These are phyloP conservation scores for Latrodectus elegans DNA, from an alignment of 2,888 invertebrate genomes.

Conservation along the genomic window DNA sequence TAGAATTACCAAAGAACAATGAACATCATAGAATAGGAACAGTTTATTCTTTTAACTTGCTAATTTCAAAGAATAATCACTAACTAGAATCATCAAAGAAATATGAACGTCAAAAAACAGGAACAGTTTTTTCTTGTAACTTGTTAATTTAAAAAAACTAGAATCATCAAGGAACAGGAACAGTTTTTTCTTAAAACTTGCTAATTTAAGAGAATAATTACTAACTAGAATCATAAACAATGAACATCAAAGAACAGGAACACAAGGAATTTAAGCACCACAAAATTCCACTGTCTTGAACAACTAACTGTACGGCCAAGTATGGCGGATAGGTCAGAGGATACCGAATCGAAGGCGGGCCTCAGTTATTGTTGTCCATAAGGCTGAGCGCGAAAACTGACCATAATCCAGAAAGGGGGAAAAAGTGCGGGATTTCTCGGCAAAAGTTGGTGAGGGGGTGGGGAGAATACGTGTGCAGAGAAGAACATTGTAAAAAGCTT, in stretches of 20 bases:
- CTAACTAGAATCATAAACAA: too few species aligned
- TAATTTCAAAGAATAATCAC: too few species aligned
- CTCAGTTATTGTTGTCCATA: constrained; percentile 68
- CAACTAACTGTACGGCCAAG: constrained; percentile 10
- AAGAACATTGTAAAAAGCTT: constrained; percentile 36
- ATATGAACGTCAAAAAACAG: too few species aligned
- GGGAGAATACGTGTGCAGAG: constrained; percentile 7
- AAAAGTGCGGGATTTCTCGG: background rate
- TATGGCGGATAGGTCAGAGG: constrained; percentile 19
- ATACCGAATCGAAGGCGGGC: background rate
- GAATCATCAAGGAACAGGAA: background rate
- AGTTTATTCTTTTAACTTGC: too few species aligned
- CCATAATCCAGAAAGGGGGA: constrained; percentile 59
- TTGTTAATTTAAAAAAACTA: too few species aligned
- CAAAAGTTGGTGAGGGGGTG: background rate
- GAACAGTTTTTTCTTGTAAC: too few species aligned
- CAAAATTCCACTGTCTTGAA: background rate
- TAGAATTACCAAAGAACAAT: too few species aligned
- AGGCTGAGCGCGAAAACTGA: constrained; percentile 57
- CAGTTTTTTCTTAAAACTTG: too few species aligned
- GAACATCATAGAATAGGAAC: too few species aligned
- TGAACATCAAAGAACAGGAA: too few species aligned
- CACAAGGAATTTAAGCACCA: background rate
- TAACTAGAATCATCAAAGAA: too few species aligned
- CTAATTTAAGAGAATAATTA: too few species aligned